Percentiles rank a stretch among this genome's conserved stretches.
Conservation (phyloP, 2,888 invertebrate species). For the Punctoribates punctum region DNA sequence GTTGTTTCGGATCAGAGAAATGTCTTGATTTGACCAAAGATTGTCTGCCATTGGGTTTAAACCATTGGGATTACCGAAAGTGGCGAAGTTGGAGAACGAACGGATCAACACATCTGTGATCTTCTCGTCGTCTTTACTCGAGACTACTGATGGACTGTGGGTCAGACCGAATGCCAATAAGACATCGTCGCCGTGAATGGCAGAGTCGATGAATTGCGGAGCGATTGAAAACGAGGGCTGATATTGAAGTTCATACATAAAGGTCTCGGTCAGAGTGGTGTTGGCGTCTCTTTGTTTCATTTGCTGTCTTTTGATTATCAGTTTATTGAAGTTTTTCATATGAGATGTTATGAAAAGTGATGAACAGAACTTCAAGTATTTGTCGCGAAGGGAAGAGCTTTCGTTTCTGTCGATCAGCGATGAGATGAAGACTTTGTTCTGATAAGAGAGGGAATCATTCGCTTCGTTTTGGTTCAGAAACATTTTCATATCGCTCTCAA, state of each 20-base stretch:
- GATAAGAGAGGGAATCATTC: background rate
- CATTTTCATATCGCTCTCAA: constrained; percentile 42
- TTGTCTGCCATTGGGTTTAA: constrained; percentile 17
- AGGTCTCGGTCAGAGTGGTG: constrained; percentile 44
- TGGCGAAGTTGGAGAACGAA: constrained; percentile 44
- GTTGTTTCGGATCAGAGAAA: background rate
- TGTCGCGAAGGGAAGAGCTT: constrained; percentile 21
- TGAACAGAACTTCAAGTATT: constrained; percentile 47
- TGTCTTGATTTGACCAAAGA: constrained; percentile 12
- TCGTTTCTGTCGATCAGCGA: constrained; percentile 36
- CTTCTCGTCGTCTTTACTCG: background rate
- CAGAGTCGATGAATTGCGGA: constrained; percentile 45
- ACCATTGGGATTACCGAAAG: constrained; percentile 40
- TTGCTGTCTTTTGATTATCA: background rate
- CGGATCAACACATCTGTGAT: constrained; percentile 41
- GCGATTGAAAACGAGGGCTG: constrained; percentile 49
- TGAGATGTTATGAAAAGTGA: constrained; percentile 46
- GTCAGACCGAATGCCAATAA: constrained; percentile 45
- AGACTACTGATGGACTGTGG: background rate
- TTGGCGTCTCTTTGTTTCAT: background rate
- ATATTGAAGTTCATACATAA: constrained; percentile 50
- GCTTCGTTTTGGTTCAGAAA: constrained; percentile 38
- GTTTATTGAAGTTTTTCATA: constrained; percentile 38
- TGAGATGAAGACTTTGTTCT: constrained; percentile 36
- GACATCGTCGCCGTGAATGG: constrained; percentile 48